These are phyloP conservation scores for Cyphomyrmex costatus DNA, from an alignment of 1,140 invertebrate genomes.

Conservation along the genomic window DNA sequence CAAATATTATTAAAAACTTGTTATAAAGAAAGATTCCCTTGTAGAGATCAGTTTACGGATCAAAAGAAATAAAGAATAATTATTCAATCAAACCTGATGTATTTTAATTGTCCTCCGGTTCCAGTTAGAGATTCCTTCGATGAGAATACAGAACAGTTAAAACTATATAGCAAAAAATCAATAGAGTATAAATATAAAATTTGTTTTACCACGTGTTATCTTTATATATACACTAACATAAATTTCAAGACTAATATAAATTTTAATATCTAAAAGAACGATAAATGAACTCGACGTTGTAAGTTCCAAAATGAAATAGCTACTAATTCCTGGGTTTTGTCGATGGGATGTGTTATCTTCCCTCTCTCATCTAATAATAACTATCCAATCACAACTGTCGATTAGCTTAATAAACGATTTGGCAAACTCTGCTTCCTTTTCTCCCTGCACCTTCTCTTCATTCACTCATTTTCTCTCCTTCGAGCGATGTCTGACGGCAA, in stretches of 20 bases:
- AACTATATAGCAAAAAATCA: neutral
- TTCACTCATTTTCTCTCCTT: neutral
- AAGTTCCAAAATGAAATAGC: conserved; percentile 61
- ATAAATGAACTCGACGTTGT: conserved; percentile 23
- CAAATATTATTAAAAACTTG: neutral
- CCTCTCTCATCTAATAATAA: conserved; percentile 26
- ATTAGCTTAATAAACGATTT: conserved; percentile 41
- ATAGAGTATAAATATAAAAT: neutral
- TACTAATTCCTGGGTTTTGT: conserved; percentile 64
- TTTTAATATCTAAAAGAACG: neutral
- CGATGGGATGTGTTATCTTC: conserved; percentile 71
- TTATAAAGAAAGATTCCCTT: neutral
- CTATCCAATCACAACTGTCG: conserved; percentile 44
- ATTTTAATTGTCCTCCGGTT: neutral
- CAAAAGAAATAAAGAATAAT: neutral
- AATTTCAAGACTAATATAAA: neutral
- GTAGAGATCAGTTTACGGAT: neutral
- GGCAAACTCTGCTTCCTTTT: conserved; percentile 17
- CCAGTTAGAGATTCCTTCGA: neutral
- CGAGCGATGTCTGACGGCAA: neutral
- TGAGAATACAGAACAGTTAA: neutral
- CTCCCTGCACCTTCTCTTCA: neutral
- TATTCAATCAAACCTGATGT: conserved; percentile 15
- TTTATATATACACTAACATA: neutral
- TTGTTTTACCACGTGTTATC: neutral